These are phyloP conservation scores for Anastrepha ludens DNA, from an alignment of 1,140 invertebrate genomes.

Conservation along the genomic window DNA sequence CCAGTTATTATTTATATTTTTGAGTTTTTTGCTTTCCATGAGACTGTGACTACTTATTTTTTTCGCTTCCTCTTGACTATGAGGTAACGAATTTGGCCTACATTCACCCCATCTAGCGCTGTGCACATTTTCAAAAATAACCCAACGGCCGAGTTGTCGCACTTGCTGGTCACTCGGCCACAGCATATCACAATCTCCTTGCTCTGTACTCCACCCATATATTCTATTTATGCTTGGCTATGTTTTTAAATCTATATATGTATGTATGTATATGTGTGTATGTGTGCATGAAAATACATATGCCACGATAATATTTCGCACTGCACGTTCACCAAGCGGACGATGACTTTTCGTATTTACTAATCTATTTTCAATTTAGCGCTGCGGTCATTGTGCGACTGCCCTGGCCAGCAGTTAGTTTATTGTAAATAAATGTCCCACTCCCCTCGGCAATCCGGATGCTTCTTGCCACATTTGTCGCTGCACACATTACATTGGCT, in stretches of 20 bases:
- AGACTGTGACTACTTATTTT: background rate
- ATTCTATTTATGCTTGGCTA: background rate
- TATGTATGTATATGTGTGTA: background rate
- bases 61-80: slow-evolving; percentile 8
- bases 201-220: slow-evolving; percentile 12
- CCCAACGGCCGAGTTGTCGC: background rate
- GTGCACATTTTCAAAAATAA: slow-evolving; percentile 40
- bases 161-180: slow-evolving; percentile 27
- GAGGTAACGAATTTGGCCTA: slow-evolving; percentile 21
- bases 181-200: slow-evolving; percentile 1
- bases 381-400: slow-evolving; percentile 43
- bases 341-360: slow-evolving; percentile 49
- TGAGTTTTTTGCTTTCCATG: background rate
- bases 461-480: slow-evolving; percentile 40
- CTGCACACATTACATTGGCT: background rate
- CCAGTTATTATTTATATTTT: background rate
- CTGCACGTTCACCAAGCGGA: background rate
- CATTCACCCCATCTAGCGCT: background rate
- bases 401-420: slow-evolving; percentile 29
- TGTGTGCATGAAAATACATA: background rate
- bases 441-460: background rate
- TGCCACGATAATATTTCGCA: background rate
- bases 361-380: slow-evolving; percentile 51
- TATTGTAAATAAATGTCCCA: background rate
- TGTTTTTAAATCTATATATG: background rate